Conservation (phyloP, 2,797 vertebrate species). For the Gobio occitaniae region DNA sequence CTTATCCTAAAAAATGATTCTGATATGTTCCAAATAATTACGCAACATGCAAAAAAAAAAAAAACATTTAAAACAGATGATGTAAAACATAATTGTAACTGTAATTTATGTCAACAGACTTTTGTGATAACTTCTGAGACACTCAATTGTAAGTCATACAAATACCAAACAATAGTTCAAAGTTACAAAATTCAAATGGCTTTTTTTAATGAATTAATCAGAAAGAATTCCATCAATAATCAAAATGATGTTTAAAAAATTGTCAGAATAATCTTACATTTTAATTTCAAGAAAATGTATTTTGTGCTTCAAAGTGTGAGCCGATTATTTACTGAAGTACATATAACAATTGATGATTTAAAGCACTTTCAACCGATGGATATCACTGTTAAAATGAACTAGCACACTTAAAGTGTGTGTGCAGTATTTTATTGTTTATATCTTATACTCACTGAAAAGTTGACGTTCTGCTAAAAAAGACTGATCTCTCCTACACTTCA, state of each 20-base stretch:
- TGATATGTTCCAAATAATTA: slow-evolving; percentile 5
- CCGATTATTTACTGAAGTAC: background rate
- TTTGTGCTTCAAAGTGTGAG: background rate
- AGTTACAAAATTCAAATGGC: slow-evolving; percentile 3
- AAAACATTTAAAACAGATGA: background rate
- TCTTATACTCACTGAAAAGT: background rate
- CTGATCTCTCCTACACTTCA: background rate
- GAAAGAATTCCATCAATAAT: background rate
- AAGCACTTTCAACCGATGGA: background rate
- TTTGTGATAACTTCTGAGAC: background rate
- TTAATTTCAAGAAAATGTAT: background rate
- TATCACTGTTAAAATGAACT: background rate
- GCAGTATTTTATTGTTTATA: background rate
- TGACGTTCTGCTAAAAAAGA: background rate
- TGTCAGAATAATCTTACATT: background rate
- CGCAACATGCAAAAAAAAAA: background rate
- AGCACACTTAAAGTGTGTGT: background rate
- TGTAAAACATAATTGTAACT: background rate
- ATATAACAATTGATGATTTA: background rate
- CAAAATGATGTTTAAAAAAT: slow-evolving; percentile 7
- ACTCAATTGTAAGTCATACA: background rate
- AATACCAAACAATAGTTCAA: background rate
- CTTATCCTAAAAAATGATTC: background rate
- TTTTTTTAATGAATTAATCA: background rate
- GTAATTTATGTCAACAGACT: background rate